phyloP scores from a whole-genome alignment of 2,888 invertebrate species.

The Pollenia angustigena region DNA sequence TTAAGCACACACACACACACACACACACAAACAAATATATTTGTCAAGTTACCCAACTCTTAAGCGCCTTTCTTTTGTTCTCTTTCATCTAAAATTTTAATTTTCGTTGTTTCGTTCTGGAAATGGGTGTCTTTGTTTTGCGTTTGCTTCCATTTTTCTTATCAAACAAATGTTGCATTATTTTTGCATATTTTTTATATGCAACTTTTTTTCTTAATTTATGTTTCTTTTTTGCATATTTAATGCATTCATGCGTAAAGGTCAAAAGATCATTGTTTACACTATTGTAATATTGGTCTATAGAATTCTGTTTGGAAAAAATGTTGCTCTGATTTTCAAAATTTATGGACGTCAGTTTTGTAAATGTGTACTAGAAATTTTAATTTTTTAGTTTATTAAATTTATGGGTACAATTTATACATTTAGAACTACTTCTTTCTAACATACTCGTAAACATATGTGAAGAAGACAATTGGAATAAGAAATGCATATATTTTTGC shows the following conservation, averaged over 20 bases:
- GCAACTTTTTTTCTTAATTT: slow-evolving; percentile 27
- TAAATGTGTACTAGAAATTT: slow-evolving; percentile 2
- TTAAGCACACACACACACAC: neutral
- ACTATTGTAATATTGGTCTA: slow-evolving; percentile 57
- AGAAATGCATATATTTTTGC: slow-evolving; percentile 44
- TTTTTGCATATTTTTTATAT: slow-evolving; percentile 58
- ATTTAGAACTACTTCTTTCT: neutral
- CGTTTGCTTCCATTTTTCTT: slow-evolving; percentile 5
- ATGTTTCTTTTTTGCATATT: slow-evolving; percentile 63
- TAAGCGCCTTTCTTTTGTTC: slow-evolving; percentile 23
- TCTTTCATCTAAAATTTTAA: neutral
- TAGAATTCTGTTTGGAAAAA: slow-evolving; percentile 31
- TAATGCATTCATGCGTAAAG: slow-evolving; percentile 80
- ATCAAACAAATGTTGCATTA: slow-evolving; percentile 26
- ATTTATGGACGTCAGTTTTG: slow-evolving; percentile 49
- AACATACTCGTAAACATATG: neutral
- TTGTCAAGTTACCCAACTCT: slow-evolving; percentile 28
- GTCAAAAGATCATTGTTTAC: slow-evolving; percentile 80
- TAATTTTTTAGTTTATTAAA: slow-evolving; percentile 36
- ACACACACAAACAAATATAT: neutral
- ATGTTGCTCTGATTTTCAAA: slow-evolving; percentile 61
- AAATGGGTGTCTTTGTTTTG: slow-evolving; percentile 55
- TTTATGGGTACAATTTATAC: slow-evolving; percentile 39
- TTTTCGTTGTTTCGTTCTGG: slow-evolving; percentile 10
- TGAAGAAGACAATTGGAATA: neutral